Conservation (phyloP, 53 echinoderm and acorn worm genomes). For the Astropecten irregularis region DNA sequence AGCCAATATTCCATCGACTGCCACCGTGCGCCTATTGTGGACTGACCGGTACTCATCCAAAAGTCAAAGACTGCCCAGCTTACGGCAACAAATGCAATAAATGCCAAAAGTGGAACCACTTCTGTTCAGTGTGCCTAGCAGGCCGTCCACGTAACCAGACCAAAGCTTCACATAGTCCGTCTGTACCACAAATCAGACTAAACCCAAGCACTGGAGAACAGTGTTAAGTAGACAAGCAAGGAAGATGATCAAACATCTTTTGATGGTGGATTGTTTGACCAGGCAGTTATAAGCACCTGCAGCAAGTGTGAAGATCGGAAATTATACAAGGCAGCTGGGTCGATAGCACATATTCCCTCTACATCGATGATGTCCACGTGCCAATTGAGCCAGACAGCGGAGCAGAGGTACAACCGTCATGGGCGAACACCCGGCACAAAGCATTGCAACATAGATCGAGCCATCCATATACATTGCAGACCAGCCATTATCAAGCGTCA, state of each 20-base stretch:
- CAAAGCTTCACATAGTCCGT: not conserved
- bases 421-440: no score
- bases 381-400: no score
- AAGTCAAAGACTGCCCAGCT: constrained; percentile 36
- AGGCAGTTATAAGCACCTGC: not conserved
- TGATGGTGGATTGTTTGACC: not conserved
- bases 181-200: not conserved
- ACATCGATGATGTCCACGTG: no score
- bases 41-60: not conserved
- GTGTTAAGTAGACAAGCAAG: not conserved
- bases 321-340: not conserved
- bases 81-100: constrained; percentile 29
- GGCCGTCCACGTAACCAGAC: not conserved
- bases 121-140: not conserved
- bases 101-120: constrained; percentile 17
- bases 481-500: no score
- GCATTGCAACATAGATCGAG: no score
- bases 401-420: no score
- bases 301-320: not conserved
- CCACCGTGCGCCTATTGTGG: constrained; percentile 39
- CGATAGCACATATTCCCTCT: not conserved
- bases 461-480: no score
- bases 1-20: not conserved
- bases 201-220: not conserved
- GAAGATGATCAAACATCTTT: not conserved